Evolutionary conservation across 2,888 invertebrate species (phyloP).

Genomic region (Drosophila rellima): DNA sequence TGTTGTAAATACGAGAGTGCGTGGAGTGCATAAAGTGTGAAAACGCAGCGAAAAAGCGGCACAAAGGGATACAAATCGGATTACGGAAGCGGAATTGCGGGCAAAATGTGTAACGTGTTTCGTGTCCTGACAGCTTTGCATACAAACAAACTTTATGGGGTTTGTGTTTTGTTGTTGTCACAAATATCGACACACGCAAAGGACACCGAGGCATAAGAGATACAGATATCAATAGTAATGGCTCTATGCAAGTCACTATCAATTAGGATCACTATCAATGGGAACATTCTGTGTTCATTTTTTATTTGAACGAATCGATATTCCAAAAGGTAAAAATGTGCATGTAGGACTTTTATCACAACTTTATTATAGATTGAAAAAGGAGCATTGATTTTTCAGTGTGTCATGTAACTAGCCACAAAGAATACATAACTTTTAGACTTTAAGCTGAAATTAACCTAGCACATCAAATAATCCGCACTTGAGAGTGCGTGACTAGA

Average conservation of each 20-base stretch:
- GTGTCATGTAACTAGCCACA: background rate
- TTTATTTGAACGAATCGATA: slow-evolving; percentile 3
- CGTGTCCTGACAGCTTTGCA: slow-evolving; percentile 19
- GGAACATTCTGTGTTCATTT: slow-evolving; percentile 1
- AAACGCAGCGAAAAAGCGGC: slow-evolving; percentile 45
- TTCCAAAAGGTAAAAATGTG: background rate
- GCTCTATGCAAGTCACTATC: slow-evolving; percentile 11
- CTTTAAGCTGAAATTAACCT: slow-evolving; percentile 66
- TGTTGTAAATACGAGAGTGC: slow-evolving; percentile 6
- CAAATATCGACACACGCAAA: slow-evolving; percentile 14
- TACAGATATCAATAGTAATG: slow-evolving; percentile 10
- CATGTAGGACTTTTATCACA: too few species aligned
- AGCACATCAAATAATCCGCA: slow-evolving; percentile 34
- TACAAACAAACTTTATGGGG: slow-evolving; percentile 5
- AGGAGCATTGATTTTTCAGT: background rate
- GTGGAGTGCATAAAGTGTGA: slow-evolving; percentile 57
- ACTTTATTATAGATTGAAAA: background rate
- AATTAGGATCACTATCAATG: slow-evolving; percentile 19
- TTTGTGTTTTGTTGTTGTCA: slow-evolving; percentile 4
- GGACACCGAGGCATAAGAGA: slow-evolving; percentile 6
- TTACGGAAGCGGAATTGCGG: slow-evolving; percentile 60
- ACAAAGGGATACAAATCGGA: slow-evolving; percentile 65
- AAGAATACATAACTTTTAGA: slow-evolving; percentile 31
- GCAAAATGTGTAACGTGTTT: slow-evolving; percentile 48
- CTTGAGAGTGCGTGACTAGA: slow-evolving; percentile 8